A percentile compares a stretch with the other conserved stretches of the same genome.
phyloP scores from a whole-genome alignment of 2,113 vertebrate genomes.

The Oreochromis niloticus region DNA sequence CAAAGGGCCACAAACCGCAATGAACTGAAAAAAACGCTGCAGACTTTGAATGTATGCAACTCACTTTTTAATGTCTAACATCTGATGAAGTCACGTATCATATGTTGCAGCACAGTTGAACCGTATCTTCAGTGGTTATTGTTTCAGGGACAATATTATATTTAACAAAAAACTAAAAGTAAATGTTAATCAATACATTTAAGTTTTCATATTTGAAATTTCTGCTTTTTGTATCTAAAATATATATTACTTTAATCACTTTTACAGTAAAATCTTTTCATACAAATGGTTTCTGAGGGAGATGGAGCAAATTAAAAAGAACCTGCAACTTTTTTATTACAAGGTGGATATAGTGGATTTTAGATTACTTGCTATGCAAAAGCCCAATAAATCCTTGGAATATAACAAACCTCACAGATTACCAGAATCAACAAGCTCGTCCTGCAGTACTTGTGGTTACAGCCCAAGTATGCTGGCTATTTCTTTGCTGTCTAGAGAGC shows the following conservation, averaged over 20 bases:
- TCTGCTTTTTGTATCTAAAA: not conserved
- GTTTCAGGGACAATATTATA: not conserved
- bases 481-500: not conserved
- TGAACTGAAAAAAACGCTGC: not conserved
- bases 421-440: not conserved
- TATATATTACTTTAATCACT: not conserved
- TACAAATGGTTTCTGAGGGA: not conserved
- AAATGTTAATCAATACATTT: not conserved
- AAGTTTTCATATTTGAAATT: not conserved
- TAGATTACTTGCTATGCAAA: not conserved
- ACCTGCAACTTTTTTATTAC: not conserved
- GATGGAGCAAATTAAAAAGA: not conserved
- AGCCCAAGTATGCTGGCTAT: not conserved
- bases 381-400: not conserved
- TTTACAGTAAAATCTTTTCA: not conserved
- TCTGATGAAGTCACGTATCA: not conserved
- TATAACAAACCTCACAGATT: not conserved
- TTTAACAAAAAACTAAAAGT: fast-evolving
- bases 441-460: not conserved
- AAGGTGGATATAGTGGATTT: not conserved
- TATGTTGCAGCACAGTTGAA: not conserved
- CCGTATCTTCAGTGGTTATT: not conserved
- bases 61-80: not conserved
- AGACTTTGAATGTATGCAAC: not conserved
- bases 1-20: not conserved